Conservation (phyloP, 2,797 vertebrate genomes). For the Syngnathus rostellatus region DNA sequence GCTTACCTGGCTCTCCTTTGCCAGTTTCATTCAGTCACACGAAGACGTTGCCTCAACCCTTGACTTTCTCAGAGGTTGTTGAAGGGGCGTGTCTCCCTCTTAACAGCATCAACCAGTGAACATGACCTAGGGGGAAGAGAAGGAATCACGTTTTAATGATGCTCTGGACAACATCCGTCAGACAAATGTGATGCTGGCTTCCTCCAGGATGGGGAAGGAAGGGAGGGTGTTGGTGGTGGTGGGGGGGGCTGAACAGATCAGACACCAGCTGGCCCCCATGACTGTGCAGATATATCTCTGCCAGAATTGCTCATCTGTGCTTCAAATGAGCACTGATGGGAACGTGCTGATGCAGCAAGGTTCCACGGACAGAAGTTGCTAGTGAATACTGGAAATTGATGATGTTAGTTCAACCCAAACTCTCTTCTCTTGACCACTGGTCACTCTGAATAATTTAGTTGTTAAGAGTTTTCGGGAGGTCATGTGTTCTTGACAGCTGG, state of each 20-base stretch:
- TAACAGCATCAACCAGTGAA: slow-evolving; percentile 52
- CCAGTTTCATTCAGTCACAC: slow-evolving; percentile 14
- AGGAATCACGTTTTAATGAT: slow-evolving; percentile 45
- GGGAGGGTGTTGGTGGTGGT: neutral
- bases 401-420: too few species aligned
- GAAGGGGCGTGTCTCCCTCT: slow-evolving; percentile 42
- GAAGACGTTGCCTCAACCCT: slow-evolving; percentile 3
- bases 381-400: too few species aligned
- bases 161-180: slow-evolving; percentile 51
- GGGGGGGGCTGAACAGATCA: slow-evolving; percentile 32
- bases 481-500: slow-evolving; percentile 68
- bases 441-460: slow-evolving; percentile 54
- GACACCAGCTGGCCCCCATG: slow-evolving; percentile 61
- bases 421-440: neutral
- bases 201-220: slow-evolving; percentile 16
- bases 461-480: slow-evolving; percentile 30
- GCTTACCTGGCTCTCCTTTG: slow-evolving; percentile 36
- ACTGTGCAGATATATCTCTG: slow-evolving; percentile 48
- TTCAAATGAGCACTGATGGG: slow-evolving; percentile 26
- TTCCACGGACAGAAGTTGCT: slow-evolving; percentile 11
- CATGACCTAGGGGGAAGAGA: slow-evolving; percentile 23
- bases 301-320: slow-evolving; percentile 40
- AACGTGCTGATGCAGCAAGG: slow-evolving; percentile 7
- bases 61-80: accelerated
- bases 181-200: slow-evolving; percentile 46